Conservation (phyloP, 2,888 invertebrate species). For the Rhorus exstirpatorius region DNA sequence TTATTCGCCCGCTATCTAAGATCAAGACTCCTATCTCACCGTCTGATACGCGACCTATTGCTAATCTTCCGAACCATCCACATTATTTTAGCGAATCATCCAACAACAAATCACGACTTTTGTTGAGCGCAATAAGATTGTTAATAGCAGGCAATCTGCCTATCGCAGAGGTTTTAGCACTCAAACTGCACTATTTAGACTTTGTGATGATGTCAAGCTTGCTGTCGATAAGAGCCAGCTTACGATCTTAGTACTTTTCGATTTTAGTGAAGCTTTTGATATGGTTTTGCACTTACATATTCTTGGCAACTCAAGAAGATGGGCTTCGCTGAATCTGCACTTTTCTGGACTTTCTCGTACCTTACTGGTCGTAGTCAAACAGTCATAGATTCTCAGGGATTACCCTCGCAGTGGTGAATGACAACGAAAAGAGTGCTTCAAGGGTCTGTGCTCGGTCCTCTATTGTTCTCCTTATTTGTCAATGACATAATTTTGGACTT, state of each 20-base stretch:
- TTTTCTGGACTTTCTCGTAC: no score
- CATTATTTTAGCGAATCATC: neutral
- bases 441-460: slow-evolving; percentile 8
- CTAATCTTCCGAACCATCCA: neutral
- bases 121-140: neutral
- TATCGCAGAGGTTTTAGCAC: neutral
- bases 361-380: neutral
- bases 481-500: neutral
- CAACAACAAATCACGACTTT: neutral
- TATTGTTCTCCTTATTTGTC: slow-evolving; percentile 2
- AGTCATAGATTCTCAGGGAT: neutral
- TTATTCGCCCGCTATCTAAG: no score
- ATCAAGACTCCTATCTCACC: neutral
- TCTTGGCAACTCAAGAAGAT: neutral
- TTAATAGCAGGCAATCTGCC: neutral
- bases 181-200: neutral
- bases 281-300: neutral
- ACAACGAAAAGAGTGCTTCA: neutral
- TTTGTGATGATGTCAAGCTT: neutral
- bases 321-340: no score
- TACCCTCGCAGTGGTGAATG: neutral
- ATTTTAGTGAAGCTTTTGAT: neutral
- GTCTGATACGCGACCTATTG: slow-evolving; percentile 9
- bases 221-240: neutral
- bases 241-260: neutral